Conservation (phyloP, 2,113 vertebrate species). For the Hypomesus transpacificus region DNA sequence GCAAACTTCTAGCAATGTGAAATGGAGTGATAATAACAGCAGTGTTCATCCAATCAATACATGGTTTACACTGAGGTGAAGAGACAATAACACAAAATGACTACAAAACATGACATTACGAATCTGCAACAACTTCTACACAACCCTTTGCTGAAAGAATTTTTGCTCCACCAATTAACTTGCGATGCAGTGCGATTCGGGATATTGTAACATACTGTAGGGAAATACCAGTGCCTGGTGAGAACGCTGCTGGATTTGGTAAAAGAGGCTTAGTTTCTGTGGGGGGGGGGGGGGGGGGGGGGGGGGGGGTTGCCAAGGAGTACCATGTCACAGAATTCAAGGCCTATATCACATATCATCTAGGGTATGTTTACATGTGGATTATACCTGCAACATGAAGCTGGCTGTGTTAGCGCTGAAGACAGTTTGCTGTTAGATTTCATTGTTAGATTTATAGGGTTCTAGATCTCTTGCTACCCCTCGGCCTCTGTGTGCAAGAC, state of each 20-base stretch:
- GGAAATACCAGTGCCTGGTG: slow-evolving; percentile 56
- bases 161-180: slow-evolving; percentile 6
- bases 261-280: slow-evolving; percentile 39
- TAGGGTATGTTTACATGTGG: neutral
- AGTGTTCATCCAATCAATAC: neutral
- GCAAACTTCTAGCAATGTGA: slow-evolving; percentile 57
- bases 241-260: slow-evolving; percentile 32
- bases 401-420: slow-evolving; percentile 44
- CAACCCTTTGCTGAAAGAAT: slow-evolving; percentile 16
- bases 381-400: slow-evolving; percentile 31
- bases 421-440: slow-evolving; percentile 25
- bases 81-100: slow-evolving; percentile 17
- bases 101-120: slow-evolving; percentile 43
- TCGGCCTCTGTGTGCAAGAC: slow-evolving; percentile 57
- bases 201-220: slow-evolving; percentile 11
- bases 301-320: no score
- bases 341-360: no score
- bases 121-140: slow-evolving; percentile 37
- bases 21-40: slow-evolving; percentile 39
- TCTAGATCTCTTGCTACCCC: slow-evolving; percentile 51
- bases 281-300: no score
- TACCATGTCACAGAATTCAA: no score
- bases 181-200: no score
- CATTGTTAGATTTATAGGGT: neutral
- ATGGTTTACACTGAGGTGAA: neutral